Base-by-base conservation (phyloP, 1,140 invertebrate genomes). In the Pantala flavescens region DNA sequence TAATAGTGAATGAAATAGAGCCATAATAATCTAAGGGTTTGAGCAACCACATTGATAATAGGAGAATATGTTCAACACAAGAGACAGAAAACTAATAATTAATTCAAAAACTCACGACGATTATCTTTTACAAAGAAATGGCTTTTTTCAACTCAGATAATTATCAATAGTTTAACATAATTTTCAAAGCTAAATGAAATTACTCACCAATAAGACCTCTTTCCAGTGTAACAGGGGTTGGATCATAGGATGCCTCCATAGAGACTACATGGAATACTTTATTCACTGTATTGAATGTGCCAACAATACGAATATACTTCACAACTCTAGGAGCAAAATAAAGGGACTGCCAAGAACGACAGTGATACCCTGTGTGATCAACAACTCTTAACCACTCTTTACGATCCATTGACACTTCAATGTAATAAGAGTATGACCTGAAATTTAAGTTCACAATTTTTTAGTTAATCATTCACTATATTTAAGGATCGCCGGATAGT, bases 381-480 rank as follows among this genome's bases (percentile, higher is more conserved):
- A 98, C 88, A 42, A 99, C 90, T 75, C 90, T 88, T 74, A 93
- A 88, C 96, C 97, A 99, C 82, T 98, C 93, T 83, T 93, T 93
- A 82, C 95, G 91, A 87, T 99, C 94, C 84, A 98, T 94, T 0
- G 95, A 98, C 14, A 98, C 93, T 83, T 99, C 96, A 76, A 99
- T 90, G 80, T 91, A 98, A 83, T 99, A 99, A 0, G 95, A 97
- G 85, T 98, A 98, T 0, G 95, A 96, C 76, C 90, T 91, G 78
- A 24, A 83, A 82, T 36, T 73, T 74, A 76, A 74, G 23, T 2
- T n/a, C n/a, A n/a, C n/a, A n/a, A n/a, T n/a, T n/a, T n/a, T n/a
- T n/a, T n/a, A n/a, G n/a, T n/a, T n/a, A 55, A 12, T n/a, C n/a
- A n/a, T n/a, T n/a, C n/a, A n/a, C n/a, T n/a, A 36, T 36, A 36